A percentile compares a stretch with the other conserved stretches of the same genome.
Evolutionary conservation across 2,888 invertebrate genomes (phyloP).

Genomic region (Julus scanicus): DNA sequence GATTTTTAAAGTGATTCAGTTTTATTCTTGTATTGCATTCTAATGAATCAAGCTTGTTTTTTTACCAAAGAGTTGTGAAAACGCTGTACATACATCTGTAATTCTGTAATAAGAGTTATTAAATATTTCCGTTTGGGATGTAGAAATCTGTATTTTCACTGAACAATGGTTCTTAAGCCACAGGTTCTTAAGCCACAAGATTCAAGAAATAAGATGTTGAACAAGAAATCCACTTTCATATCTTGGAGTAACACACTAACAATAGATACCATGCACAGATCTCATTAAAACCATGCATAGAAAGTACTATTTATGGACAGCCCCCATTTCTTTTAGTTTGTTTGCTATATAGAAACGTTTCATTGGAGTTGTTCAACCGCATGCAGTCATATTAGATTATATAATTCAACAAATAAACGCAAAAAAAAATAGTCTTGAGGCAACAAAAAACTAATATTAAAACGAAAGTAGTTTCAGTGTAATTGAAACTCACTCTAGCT

Average conservation of each 20-base stretch:
- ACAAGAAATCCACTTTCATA: too few relatives aligned
- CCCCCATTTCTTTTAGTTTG: background rate
- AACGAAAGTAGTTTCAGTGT: slow-evolving; percentile 32
- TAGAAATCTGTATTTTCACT: too few relatives aligned
- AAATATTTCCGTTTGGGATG: too few relatives aligned
- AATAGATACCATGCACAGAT: background rate
- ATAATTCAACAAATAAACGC: slow-evolving; percentile 3
- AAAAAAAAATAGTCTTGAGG: background rate
- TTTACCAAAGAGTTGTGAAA: too few relatives aligned
- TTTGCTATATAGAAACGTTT: background rate
- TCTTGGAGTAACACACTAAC: background rate
- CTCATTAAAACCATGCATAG: background rate
- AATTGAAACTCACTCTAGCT: slow-evolving; percentile 40
- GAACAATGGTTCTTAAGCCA: background rate
- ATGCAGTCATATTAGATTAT: slow-evolving; percentile 12
- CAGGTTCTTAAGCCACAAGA: background rate
- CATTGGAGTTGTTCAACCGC: background rate
- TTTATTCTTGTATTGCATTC: too few relatives aligned
- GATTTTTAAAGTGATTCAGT: too few relatives aligned
- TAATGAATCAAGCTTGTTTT: too few relatives aligned
- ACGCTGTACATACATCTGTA: too few relatives aligned
- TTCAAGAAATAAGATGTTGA: background rate
- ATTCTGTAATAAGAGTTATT: too few relatives aligned
- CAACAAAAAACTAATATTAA: slow-evolving; percentile 41
- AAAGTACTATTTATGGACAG: background rate